Evolutionary conservation across 2,888 invertebrate genomes (phyloP), one percentile per base, ranked within the genome.

Genomic region (Drosophila robusta): DNA sequence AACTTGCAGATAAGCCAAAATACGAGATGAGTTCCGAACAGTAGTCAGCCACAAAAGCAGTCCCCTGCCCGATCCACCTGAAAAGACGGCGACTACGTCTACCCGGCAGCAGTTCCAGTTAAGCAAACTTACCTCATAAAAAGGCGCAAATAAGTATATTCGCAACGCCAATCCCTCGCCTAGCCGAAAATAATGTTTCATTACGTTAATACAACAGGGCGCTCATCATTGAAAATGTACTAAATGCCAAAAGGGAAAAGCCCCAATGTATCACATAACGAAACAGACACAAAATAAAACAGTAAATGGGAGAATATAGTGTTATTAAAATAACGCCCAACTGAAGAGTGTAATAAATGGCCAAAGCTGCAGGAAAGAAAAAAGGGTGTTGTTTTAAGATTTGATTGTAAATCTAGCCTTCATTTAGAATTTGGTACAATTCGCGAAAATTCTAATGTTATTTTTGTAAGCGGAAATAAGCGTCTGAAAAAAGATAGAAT

Each of bases 1-100:
- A 86, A 87, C 80, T 86, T 83, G 86, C 83, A 86, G 86, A 86
- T 88, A 87, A 87, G 86, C 78, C 77, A 75, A 78, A 73, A 63
- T 70, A 74, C 66, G 70, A 72, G 85, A 72, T 74, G 82, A 81
- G 64, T 73, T 81, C 56, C 41, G 41, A 16, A 14, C 45, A 49
- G 41, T 46, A 51, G 50, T 46, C 42, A 51, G 8, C 26, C 26
- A 26, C 26, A 26, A 26, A 26, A 9, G 29, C 29, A 29, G 9
- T 29, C 46, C 49, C 14, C 44, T 6, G 26, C 12, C 7, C 26
- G 26, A 7, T 7, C 26, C 29, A 29, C 9, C 29, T 29, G 29
- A 9, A 3, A 44, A 26, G 46, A 38, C 49, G 41, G 29, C 44
- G 39, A 32, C 39, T 18, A 7, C 44, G 32, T 18, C 29, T 6